Conservation (phyloP, 2,888 invertebrate species). For the Sussaba pulchella region DNA sequence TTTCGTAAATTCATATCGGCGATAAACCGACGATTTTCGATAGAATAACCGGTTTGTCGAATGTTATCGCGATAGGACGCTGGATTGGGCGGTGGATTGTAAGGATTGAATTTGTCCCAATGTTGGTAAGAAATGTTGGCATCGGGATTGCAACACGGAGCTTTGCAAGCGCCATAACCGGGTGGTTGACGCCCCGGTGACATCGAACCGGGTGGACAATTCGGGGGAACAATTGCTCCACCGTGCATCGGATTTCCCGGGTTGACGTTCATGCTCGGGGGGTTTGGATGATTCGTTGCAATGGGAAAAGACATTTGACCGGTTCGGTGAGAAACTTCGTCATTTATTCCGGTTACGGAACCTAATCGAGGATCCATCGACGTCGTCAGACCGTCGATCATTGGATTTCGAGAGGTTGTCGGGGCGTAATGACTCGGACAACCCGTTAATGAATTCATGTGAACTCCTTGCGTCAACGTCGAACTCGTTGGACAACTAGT, state of each 20-base stretch:
- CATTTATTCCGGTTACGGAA: slow-evolving; percentile 70
- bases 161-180: slow-evolving; percentile 77
- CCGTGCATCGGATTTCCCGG: slow-evolving; percentile 40
- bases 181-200: slow-evolving; percentile 71
- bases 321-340: slow-evolving; percentile 76
- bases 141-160: slow-evolving; percentile 79
- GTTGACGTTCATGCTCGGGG: slow-evolving; percentile 34
- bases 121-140: slow-evolving; percentile 76
- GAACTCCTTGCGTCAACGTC: slow-evolving; percentile 74
- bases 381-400: slow-evolving; percentile 72
- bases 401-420: slow-evolving; percentile 73
- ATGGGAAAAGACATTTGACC: slow-evolving; percentile 74
- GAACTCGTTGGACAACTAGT: slow-evolving; percentile 69
- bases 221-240: slow-evolving; percentile 57
- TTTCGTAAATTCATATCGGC: slow-evolving; percentile 76
- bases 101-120: slow-evolving; percentile 78
- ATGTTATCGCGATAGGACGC: slow-evolving; percentile 77
- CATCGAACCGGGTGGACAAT: slow-evolving; percentile 65
- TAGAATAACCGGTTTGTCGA: slow-evolving; percentile 68
- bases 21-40: slow-evolving; percentile 75
- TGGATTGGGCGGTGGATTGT: slow-evolving; percentile 68
- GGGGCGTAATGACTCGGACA: slow-evolving; percentile 77
- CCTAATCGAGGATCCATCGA: slow-evolving; percentile 73
- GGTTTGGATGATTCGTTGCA: slow-evolving; percentile 71
- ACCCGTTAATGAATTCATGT: slow-evolving; percentile 72